Conservation (phyloP, 1,140 invertebrate species). For the Dufourea novaeangliae region DNA sequence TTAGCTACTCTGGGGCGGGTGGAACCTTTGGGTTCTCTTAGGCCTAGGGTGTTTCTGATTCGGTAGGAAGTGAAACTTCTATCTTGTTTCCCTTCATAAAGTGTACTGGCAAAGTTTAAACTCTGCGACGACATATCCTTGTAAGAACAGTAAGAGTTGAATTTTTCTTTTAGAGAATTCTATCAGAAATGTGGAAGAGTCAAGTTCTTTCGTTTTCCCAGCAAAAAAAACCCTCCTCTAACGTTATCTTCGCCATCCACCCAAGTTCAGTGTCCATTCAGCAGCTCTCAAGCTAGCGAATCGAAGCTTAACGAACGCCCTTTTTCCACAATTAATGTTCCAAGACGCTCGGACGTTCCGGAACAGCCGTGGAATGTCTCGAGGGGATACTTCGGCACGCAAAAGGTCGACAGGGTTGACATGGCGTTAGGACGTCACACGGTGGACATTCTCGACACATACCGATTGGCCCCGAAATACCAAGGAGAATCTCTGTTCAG, state of each 20-base stretch:
- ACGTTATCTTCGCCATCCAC: constrained; percentile 10
- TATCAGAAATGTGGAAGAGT: no score
- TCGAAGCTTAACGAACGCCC: constrained; percentile 39
- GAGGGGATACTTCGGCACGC: constrained; percentile 59
- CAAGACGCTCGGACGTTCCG: constrained; percentile 38
- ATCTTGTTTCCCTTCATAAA: no score
- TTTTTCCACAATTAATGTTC: constrained; percentile 47
- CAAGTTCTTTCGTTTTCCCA: neutral
- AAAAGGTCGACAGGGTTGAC: constrained; percentile 65
- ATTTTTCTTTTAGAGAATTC: no score
- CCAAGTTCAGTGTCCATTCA: constrained; percentile 18
- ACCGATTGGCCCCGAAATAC: constrained; percentile 65
- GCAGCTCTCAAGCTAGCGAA: constrained; percentile 7
- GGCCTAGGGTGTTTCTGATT: neutral
- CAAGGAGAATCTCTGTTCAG: constrained; percentile 42
- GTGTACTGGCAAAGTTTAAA: no score
- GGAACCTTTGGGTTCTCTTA: neutral
- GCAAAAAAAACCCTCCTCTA: neutral
- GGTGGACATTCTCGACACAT: constrained; percentile 74
- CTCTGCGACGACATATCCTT: no score
- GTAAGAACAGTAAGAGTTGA: no score
- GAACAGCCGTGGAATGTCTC: constrained; percentile 52
- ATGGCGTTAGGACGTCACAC: constrained; percentile 73
- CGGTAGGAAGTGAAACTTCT: neutral
- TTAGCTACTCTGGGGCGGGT: neutral